A percentile compares a stretch with the other conserved stretches of the same genome.
phyloP scores from a whole-genome alignment of 1,140 invertebrate species.

The Drosophila ficusphila region DNA sequence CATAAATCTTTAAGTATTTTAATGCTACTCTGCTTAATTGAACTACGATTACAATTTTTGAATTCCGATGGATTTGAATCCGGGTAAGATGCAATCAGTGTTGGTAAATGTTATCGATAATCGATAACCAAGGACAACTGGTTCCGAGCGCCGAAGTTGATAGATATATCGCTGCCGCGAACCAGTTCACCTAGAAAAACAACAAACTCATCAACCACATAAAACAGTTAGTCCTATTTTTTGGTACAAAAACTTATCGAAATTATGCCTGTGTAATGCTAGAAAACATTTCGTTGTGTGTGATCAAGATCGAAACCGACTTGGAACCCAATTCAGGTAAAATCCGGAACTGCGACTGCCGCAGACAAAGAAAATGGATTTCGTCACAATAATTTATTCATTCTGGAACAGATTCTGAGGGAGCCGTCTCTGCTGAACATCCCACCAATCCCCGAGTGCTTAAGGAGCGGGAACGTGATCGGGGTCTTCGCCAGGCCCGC shows the following conservation, averaged over 20 bases:
- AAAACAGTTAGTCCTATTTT: constrained; percentile 30
- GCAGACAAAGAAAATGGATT: constrained; percentile 26
- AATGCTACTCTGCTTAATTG: not conserved
- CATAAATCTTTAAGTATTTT: not conserved
- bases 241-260: constrained; percentile 26
- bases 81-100: constrained; percentile 15
- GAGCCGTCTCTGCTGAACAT: constrained; percentile 77
- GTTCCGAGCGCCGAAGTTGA: not conserved
- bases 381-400: constrained; percentile 20
- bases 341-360: not conserved
- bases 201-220: constrained; percentile 16
- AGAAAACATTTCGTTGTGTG: constrained; percentile 81
- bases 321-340: constrained; percentile 65
- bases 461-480: constrained; percentile 84
- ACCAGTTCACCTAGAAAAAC: constrained; percentile 13
- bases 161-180: not conserved
- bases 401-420: constrained; percentile 30
- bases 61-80: constrained; percentile 22
- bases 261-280: constrained; percentile 79
- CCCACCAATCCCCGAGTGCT: constrained; percentile 78
- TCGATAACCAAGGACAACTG: not conserved
- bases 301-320: constrained; percentile 83
- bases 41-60: constrained; percentile 4
- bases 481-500: constrained; percentile 86
- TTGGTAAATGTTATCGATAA: constrained; percentile 12